Conservation (phyloP, 2,113 vertebrate species). For the Zingel zingel region DNA sequence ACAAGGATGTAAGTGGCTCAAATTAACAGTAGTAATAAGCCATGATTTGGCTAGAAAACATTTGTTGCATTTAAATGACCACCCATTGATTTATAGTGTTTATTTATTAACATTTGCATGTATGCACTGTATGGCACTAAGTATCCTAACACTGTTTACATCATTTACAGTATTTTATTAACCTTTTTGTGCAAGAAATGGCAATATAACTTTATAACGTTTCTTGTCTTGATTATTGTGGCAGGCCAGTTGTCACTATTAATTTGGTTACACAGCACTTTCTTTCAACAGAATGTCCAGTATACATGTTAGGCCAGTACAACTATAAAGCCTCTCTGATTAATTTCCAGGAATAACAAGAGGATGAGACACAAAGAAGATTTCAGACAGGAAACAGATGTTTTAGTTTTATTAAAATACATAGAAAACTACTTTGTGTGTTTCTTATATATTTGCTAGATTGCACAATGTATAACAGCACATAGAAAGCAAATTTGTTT, state of each 20-base stretch:
- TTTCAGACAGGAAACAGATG: constrained; percentile 84
- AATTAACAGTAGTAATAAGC: background rate
- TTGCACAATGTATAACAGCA: constrained; percentile 85
- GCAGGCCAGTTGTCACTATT: constrained; percentile 12
- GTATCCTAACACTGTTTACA: background rate
- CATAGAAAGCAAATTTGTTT: constrained; percentile 77
- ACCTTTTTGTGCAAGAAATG: constrained; percentile 14
- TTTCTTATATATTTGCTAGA: constrained; percentile 80
- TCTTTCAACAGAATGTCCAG: constrained; percentile 60
- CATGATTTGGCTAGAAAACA: background rate
- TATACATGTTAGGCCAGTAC: constrained; percentile 39
- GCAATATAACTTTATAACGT: background rate
- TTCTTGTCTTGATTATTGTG: background rate
- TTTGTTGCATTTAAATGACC: background rate
- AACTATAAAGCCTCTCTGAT: constrained; percentile 35
- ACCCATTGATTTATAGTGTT: background rate
- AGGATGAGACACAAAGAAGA: constrained; percentile 80
- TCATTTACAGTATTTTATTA: constrained; percentile 10
- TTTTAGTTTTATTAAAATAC: constrained; percentile 91
- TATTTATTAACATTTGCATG: background rate
- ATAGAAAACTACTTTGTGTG: constrained; percentile 88
- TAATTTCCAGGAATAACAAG: constrained; percentile 63
- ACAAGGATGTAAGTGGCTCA: background rate
- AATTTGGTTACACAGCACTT: constrained; percentile 50
- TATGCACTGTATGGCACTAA: background rate